Conservation (phyloP, 2,888 invertebrate genomes). For the Seira ritae region DNA sequence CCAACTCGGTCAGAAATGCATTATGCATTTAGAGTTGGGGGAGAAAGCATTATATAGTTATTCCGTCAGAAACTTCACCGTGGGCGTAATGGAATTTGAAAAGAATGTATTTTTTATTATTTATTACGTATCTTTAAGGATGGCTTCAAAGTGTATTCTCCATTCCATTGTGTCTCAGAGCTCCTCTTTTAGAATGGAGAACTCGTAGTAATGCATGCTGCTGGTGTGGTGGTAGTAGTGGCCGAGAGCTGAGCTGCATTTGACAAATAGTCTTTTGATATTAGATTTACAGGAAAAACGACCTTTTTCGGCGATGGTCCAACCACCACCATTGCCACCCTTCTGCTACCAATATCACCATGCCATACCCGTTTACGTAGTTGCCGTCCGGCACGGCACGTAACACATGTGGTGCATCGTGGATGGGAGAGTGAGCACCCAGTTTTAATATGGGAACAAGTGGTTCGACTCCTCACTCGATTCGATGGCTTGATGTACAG, state of each 20-base stretch:
- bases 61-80: too few relatives aligned
- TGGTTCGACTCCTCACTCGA: neutral
- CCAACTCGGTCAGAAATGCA: neutral
- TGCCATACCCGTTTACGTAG: too few relatives aligned
- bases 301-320: neutral
- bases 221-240: neutral
- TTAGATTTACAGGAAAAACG: conserved; percentile 39
- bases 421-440: too few relatives aligned
- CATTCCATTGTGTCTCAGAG: too few relatives aligned
- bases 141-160: neutral
- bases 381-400: neutral
- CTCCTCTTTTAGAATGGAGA: neutral
- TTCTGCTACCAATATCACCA: neutral
- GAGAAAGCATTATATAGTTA: too few relatives aligned
- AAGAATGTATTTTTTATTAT: conserved; percentile 12
- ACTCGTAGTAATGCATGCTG: neutral
- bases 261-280: conserved; percentile 67
- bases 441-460: neutral
- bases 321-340: neutral
- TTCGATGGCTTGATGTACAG: conserved; percentile 18
- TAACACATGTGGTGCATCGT: conserved; percentile 7
- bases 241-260: conserved; percentile 24
- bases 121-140: neutral
- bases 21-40: too few relatives aligned
- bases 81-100: too few relatives aligned